Conservation (phyloP, 2,797 vertebrate species). For the Chelonia mydas region DNA sequence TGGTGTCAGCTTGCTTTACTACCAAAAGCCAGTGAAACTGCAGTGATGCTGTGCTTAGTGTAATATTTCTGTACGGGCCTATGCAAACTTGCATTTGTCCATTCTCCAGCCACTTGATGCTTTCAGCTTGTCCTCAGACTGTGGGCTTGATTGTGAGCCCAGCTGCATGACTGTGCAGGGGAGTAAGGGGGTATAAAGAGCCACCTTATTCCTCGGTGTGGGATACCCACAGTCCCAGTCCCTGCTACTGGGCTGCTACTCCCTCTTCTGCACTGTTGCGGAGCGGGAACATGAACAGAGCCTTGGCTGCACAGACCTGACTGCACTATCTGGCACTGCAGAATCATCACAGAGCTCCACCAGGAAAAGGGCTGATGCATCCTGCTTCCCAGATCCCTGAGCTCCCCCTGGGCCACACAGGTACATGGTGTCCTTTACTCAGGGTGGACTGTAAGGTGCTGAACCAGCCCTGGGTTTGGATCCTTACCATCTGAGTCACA, state of each 20-base stretch:
- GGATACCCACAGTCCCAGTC: background rate
- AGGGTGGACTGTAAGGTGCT: no score
- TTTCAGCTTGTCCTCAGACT: background rate
- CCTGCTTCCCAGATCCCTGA: background rate
- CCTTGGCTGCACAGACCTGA: no score
- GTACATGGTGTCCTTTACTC: background rate
- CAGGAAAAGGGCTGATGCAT: no score
- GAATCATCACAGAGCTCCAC: background rate
- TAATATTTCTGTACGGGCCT: background rate
- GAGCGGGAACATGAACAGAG: background rate
- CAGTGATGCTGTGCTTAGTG: background rate
- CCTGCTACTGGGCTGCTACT: background rate
- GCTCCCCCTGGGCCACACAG: accelerated
- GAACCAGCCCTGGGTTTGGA: no score
- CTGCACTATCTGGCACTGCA: background rate
- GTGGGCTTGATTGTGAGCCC: background rate
- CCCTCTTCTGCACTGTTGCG: background rate
- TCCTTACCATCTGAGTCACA: no score
- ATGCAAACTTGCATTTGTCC: background rate
- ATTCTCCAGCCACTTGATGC: background rate
- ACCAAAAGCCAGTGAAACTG: background rate
- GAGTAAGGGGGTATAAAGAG: background rate
- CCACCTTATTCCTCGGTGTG: background rate
- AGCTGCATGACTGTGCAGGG: background rate
- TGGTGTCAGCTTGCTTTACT: background rate